These are phyloP conservation scores for Megaceryle torquata DNA, from an alignment of 2,113 vertebrate species.

Conservation along the genomic window DNA sequence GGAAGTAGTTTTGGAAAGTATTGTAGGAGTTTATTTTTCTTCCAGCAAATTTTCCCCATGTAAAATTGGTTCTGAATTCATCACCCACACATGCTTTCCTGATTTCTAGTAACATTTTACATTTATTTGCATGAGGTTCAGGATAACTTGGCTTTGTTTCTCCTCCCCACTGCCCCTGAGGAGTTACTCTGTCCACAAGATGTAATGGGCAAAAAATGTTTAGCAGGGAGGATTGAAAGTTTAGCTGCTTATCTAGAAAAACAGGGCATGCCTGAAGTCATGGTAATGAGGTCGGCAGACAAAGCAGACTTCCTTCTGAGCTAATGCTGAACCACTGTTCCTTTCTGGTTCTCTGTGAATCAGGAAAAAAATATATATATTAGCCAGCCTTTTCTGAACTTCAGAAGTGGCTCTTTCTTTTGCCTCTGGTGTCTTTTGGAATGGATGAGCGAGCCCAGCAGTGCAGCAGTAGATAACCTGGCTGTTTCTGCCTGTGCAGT, in stretches of 20 bases:
- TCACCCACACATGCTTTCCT: background rate
- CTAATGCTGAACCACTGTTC: background rate
- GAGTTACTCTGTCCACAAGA: background rate
- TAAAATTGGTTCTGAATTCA: slow-evolving; percentile 36
- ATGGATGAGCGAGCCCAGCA: background rate
- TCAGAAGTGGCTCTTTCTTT: background rate
- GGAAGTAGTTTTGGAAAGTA: slow-evolving; percentile 34
- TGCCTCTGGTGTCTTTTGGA: background rate
- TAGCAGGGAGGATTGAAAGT: background rate
- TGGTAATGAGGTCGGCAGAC: background rate
- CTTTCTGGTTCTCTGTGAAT: background rate
- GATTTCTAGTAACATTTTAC: slow-evolving; percentile 33
- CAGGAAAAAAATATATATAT: background rate
- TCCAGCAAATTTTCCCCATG: background rate
- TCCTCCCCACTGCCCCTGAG: background rate
- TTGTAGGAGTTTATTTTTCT: slow-evolving; percentile 41
- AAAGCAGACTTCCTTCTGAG: background rate
- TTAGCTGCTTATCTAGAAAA: slow-evolving; percentile 53
- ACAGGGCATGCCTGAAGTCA: slow-evolving; percentile 38
- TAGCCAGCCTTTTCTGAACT: background rate
- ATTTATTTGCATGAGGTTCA: slow-evolving; percentile 1
- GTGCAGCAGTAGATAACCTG: background rate
- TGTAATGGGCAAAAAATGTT: background rate
- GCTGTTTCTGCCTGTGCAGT: background rate
- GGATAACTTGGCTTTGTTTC: slow-evolving; percentile 8